Evolutionary conservation across 2,797 vertebrate species (phyloP).

Genomic region (Myiothlypis chrysogaster): DNA sequence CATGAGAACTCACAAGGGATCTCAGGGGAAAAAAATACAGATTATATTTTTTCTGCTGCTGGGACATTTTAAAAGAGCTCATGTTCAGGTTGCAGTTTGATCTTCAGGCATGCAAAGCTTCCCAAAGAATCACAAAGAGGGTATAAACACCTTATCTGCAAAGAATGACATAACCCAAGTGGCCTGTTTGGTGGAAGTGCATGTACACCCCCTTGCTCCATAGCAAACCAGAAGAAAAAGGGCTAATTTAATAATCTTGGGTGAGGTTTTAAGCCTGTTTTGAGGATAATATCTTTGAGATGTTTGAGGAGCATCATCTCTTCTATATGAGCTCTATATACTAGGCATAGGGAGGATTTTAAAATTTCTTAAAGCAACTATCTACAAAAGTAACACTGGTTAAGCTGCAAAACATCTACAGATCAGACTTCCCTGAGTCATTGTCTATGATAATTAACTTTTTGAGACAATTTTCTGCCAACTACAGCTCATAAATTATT

Average conservation of each 20-base stretch:
- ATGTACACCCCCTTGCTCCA: neutral
- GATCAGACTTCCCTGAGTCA: neutral
- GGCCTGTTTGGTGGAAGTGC: neutral
- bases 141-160: neutral
- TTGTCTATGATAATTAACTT: neutral
- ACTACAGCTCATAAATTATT: conserved; percentile 16
- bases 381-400: neutral
- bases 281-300: neutral
- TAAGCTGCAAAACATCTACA: neutral
- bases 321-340: neutral
- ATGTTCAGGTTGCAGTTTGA: neutral
- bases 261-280: neutral
- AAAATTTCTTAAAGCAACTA: neutral
- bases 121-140: neutral
- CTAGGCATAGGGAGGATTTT: neutral
- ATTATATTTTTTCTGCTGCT: neutral
- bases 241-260: neutral
- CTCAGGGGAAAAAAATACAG: neutral
- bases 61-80: neutral
- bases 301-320: neutral
- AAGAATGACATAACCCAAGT: neutral
- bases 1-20: neutral
- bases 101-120: neutral
- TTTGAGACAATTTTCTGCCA: neutral
- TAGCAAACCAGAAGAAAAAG: neutral